Base-by-base conservation (phyloP, 2,113 vertebrate genomes). In the Laterallus jamaicensis region DNA sequence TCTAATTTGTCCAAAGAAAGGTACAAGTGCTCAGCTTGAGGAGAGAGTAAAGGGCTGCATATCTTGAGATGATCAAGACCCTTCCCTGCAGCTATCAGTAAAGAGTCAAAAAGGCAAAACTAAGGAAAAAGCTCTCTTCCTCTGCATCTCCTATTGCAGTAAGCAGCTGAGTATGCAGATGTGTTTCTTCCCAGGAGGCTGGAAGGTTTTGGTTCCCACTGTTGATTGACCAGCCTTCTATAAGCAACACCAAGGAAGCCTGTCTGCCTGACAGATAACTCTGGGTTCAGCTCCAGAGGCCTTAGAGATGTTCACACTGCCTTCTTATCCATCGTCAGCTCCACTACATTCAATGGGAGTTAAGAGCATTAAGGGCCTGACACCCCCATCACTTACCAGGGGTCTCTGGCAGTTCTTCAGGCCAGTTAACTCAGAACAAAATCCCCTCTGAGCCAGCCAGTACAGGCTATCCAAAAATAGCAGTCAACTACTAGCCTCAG, bases 381-480 rank as follows among this genome's bases (percentile, higher is more conserved):
- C n/a, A 75, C 6, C 5, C 62, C 28, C 88, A 90, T 69, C 62
- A 25, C 42, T 94, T 95, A 92, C 79, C 24, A 95, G 75, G 16
- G 21, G 59, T 78, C 67, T 94, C 82, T 95, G 88, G 82, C 90
- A 94, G 68, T 82, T 88, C 91, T 92, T 91, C 88, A 96, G 96
- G 88, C 86, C 18, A 73, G 83, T 62, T 88, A 94, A 93, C 73
- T 79, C 74, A 80, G 18, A 78, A 21, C 56, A 96, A 96, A 97
- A 97, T 56, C 70, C n/a, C 47, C 85, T 79, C 73, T 90, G 78
- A 97, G 88, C 80, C 96, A 96, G 92, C n/a, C 9, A 11, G 87
- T 88, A 95, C 77, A 91, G 49, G 73, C 69, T 69, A 78, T 83
- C 83, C 94, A 91, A 95, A 94, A 96, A 92, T 56, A 97, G 95